Evolutionary conservation across 2,888 invertebrate genomes (phyloP).

Genomic region (Lagria hirta): DNA sequence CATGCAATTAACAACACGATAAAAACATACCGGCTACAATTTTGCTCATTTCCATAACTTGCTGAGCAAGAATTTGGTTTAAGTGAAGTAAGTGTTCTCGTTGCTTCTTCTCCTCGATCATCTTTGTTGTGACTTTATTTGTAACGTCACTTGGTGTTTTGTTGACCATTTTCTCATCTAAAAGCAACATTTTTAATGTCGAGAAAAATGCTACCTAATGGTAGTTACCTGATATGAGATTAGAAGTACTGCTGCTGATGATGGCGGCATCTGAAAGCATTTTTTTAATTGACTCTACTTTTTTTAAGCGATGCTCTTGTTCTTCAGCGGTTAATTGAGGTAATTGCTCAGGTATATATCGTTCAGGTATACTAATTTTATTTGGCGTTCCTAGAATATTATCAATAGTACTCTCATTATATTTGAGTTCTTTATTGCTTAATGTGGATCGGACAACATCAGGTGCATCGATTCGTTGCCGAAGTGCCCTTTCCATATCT

Average conservation of each 20-base stretch:
- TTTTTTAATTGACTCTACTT: slow-evolving; percentile 88
- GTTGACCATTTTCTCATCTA: slow-evolving; percentile 40
- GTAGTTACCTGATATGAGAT: slow-evolving; percentile 34
- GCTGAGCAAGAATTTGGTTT: slow-evolving; percentile 89
- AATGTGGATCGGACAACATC: slow-evolving; percentile 86
- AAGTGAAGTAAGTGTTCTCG: slow-evolving; percentile 86
- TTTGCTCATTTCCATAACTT: slow-evolving; percentile 94
- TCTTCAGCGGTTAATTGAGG: slow-evolving; percentile 86
- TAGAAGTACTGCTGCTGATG: slow-evolving; percentile 50
- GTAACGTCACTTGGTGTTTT: slow-evolving; percentile 47
- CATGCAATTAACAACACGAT: no score
- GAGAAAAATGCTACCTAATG: slow-evolving; percentile 3
- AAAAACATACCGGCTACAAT: slow-evolving; percentile 87
- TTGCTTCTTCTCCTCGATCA: slow-evolving; percentile 80
- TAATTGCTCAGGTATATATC: slow-evolving; percentile 88
- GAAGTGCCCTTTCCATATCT: slow-evolving; percentile 82
- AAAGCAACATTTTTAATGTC: slow-evolving; percentile 12
- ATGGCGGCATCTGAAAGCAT: slow-evolving; percentile 78
- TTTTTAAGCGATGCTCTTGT: slow-evolving; percentile 77
- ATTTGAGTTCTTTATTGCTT: slow-evolving; percentile 64
- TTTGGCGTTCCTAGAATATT: slow-evolving; percentile 82
- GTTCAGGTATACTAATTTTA: slow-evolving; percentile 88
- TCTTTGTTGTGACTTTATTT: slow-evolving; percentile 50
- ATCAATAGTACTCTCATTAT: slow-evolving; percentile 82
- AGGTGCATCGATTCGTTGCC: slow-evolving; percentile 75